phyloP scores from a whole-genome alignment of 2,797 vertebrate species.

The Aplochiton taeniatus region DNA sequence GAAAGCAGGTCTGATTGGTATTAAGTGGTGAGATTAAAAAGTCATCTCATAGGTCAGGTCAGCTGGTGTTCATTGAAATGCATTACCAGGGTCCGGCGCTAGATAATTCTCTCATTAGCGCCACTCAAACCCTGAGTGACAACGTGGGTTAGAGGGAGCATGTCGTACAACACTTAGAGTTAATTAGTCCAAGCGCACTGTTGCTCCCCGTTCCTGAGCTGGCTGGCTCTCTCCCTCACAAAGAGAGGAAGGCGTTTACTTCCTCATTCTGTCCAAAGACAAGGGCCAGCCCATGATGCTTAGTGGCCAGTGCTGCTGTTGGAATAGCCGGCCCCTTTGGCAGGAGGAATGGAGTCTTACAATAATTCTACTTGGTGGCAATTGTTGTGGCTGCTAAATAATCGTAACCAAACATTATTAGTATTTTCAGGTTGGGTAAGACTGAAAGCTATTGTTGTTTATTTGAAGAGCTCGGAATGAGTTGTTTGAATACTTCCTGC shows the following conservation, averaged over 20 bases:
- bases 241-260: background rate
- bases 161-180: conserved; percentile 76
- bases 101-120: conserved; percentile 79
- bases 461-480: conserved; percentile 34
- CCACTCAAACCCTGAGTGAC: conserved; percentile 78
- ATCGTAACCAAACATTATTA: too few relatives aligned
- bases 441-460: conserved; percentile 29
- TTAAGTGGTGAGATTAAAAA: conserved; percentile 77
- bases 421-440: background rate
- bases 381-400: too few relatives aligned
- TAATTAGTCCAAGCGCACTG: conserved; percentile 70
- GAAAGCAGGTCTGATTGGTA: conserved; percentile 73
- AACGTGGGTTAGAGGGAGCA: conserved; percentile 73
- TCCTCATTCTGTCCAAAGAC: background rate
- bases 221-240: conserved; percentile 5
- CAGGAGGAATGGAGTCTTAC: too few relatives aligned
- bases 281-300: too few relatives aligned
- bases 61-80: conserved; percentile 75
- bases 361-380: too few relatives aligned
- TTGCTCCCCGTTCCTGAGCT: conserved; percentile 49
- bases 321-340: too few relatives aligned
- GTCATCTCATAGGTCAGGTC: conserved; percentile 73
- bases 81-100: conserved; percentile 67
- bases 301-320: too few relatives aligned
- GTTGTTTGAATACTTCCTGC: conserved; percentile 49